Conservation (phyloP, 2,888 invertebrate species). For the Crocallis elinguaria region DNA sequence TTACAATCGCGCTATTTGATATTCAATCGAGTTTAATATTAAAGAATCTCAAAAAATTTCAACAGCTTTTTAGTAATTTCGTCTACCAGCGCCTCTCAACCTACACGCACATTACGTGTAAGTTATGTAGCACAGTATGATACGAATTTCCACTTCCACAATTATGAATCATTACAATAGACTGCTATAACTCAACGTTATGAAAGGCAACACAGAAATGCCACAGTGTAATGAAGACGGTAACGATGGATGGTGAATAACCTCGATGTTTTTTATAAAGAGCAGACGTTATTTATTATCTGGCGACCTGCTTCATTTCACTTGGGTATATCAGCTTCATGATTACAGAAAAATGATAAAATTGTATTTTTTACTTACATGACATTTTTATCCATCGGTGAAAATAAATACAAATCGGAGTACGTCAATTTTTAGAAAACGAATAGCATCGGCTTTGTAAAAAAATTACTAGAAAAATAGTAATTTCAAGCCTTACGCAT, state of each 20-base stretch:
- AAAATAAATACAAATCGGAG: too few relatives aligned
- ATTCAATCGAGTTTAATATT: too few relatives aligned
- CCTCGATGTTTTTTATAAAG: conserved; percentile 9
- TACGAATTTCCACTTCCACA: conserved; percentile 34
- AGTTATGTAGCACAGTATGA: conserved; percentile 27
- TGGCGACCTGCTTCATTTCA: not conserved
- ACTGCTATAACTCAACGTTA: conserved; percentile 27
- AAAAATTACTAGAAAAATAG: too few relatives aligned
- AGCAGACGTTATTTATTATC: not conserved
- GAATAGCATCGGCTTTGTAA: too few relatives aligned
- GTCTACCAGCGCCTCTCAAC: not conserved
- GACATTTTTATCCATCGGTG: too few relatives aligned
- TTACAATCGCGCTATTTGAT: too few relatives aligned
- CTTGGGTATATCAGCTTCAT: not conserved
- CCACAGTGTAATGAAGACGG: conserved; percentile 12
- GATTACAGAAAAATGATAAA: too few relatives aligned
- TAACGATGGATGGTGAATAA: conserved; percentile 5
- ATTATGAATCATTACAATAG: conserved; percentile 38
- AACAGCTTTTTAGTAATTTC: not conserved
- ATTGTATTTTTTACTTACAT: too few relatives aligned
- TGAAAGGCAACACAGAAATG: conserved; percentile 26
- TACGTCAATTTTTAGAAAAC: too few relatives aligned
- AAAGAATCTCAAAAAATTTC: too few relatives aligned
- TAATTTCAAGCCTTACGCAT: too few relatives aligned
- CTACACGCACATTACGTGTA: conserved; percentile 21